Conservation (phyloP, 2,888 invertebrate species). For the Dicyrtomina minuta region DNA sequence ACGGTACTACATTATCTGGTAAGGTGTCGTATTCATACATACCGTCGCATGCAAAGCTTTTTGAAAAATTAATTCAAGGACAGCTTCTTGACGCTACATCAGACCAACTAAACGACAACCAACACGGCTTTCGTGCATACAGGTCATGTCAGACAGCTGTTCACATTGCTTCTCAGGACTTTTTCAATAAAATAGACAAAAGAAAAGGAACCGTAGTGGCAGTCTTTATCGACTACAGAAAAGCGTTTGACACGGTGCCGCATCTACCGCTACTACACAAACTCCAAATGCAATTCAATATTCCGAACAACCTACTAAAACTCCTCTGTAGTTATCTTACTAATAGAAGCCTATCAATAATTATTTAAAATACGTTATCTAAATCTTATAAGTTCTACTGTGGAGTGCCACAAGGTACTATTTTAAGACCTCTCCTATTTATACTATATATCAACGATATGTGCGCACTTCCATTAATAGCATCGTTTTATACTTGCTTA, state of each 20-base stretch:
- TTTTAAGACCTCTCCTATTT: background rate
- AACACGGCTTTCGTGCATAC: no score
- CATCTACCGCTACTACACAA: background rate
- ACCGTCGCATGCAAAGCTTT: no score
- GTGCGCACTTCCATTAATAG: background rate
- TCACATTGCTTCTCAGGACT: no score
- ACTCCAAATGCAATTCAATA: background rate
- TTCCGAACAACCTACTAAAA: background rate
- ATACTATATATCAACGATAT: conserved; percentile 12
- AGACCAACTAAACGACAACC: no score
- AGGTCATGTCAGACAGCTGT: no score
- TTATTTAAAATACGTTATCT: background rate
- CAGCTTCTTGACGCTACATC: no score
- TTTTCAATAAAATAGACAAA: no score
- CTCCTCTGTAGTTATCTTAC: background rate
- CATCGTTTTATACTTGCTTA: background rate
- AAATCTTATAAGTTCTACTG: background rate
- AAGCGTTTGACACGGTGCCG: conserved; percentile 1
- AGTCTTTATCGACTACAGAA: background rate
- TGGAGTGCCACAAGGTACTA: conserved; percentile 7
- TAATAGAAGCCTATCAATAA: background rate
- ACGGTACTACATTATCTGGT: no score
- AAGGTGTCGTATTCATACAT: no score
- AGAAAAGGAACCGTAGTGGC: background rate
- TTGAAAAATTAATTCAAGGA: no score